Base-by-base conservation (phyloP, 2,797 vertebrate genomes). In the Danio tinwini region DNA sequence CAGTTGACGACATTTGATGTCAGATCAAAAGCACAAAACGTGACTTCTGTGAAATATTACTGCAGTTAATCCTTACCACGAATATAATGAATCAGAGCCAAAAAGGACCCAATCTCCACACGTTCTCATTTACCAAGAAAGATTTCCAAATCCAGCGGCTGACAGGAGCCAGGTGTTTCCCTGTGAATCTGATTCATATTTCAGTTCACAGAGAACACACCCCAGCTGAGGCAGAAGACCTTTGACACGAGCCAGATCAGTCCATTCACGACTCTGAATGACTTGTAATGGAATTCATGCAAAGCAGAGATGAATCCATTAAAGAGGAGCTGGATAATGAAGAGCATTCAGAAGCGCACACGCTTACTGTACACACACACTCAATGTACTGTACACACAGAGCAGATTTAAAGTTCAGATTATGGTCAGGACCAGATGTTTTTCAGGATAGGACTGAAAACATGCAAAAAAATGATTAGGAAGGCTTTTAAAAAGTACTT, bases 261-360 rank as follows among this genome's bases (percentile, higher is more conserved):
- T 0, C n/a, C 44, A n/a, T 62, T 70, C 56, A 53, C 14, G 59
- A 50, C 53, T 76, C 42, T 12, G 3, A 52, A 53, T 19, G 45
- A 12, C 29, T 70, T 37, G 21, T 50, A 70, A 78, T 29, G 44
- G 45, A 71, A 77, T 63, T 40, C 59, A 63, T 75, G 47, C 73
- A 63, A 62, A 42, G 59, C 73, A 68, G 53, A 69, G 76, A 59
- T 59, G 53, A 78, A 69, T 55, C 59, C 74, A 65, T 64, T 76
- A 76, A 55, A 65, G 74, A 55, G 44, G 37, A 69, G 62, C 19
- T n/a, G 52, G 10, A 76, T 47, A 65, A 76, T 17, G 40, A 45
- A 59, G 55, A 21, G 42, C 19, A 73, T 59, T 13, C 70, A 40
- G 13, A 21, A 40, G 63, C 42, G 50, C 39, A 44, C 11, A 56